Evolutionary conservation across 1,140 invertebrate genomes (phyloP).

Genomic region (Hyles vespertilio): DNA sequence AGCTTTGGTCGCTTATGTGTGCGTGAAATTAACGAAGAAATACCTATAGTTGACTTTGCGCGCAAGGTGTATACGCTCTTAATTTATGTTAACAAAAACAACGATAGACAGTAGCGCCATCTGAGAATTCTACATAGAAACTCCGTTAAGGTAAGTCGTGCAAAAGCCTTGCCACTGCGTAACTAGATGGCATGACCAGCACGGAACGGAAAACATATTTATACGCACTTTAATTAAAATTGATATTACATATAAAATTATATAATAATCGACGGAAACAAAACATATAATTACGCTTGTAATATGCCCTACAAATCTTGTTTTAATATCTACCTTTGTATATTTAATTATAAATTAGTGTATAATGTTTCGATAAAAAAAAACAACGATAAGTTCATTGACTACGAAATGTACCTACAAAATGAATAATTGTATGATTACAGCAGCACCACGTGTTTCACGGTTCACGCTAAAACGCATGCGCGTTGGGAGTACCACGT

Average conservation of each 20-base stretch:
- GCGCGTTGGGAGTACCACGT: slow-evolving; percentile 15
- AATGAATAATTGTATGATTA: slow-evolving; percentile 19
- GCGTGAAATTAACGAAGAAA: too few species aligned
- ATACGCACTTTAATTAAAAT: too few species aligned
- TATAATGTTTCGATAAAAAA: too few species aligned
- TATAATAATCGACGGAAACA: too few species aligned
- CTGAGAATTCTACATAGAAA: slow-evolving; percentile 11
- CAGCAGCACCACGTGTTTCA: slow-evolving; percentile 19
- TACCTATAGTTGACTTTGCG: too few species aligned
- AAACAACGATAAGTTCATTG: slow-evolving; percentile 27
- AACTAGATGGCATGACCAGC: slow-evolving; percentile 18
- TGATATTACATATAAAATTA: too few species aligned
- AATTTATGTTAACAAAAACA: background rate
- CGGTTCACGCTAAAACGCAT: slow-evolving; percentile 2
- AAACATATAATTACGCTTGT: too few species aligned
- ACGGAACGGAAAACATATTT: background rate
- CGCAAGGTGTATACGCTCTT: too few species aligned
- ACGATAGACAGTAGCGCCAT: slow-evolving; percentile 13
- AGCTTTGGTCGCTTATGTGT: too few species aligned
- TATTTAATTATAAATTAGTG: too few species aligned
- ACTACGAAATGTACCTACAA: slow-evolving; percentile 14
- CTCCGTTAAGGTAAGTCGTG: background rate
- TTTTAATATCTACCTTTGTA: too few species aligned
- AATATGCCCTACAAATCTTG: too few species aligned
- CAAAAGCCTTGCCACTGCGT: slow-evolving; percentile 1